phyloP scores from a whole-genome alignment of 2,888 invertebrate species.

The Drosophila pseudotalamancana region DNA sequence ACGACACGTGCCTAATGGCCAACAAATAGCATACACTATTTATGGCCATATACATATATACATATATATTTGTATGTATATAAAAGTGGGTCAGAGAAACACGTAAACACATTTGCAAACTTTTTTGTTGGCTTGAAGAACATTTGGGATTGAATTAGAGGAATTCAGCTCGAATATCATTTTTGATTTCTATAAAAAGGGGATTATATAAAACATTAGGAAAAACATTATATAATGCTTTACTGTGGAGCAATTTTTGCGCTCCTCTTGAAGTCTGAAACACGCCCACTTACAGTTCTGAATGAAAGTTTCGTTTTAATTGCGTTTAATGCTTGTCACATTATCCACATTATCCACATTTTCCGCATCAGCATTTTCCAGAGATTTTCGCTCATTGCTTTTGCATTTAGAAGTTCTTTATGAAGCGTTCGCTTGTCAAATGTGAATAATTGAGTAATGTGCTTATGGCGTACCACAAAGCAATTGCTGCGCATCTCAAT shows the following conservation, averaged over 20 bases:
- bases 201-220: too few relatives aligned
- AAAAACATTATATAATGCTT: too few relatives aligned
- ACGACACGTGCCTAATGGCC: conserved; percentile 32
- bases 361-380: conserved; percentile 1
- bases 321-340: neutral
- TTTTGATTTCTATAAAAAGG: too few relatives aligned
- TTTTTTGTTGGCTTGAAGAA: too few relatives aligned
- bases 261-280: neutral
- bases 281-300: neutral
- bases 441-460: conserved; percentile 48
- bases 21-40: neutral
- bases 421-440: conserved; percentile 34
- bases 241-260: neutral
- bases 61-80: neutral
- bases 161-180: too few relatives aligned
- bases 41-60: neutral
- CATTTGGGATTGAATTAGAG: too few relatives aligned
- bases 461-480: conserved; percentile 42
- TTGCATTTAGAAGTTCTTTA: conserved; percentile 33
- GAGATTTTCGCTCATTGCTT: neutral
- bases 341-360: conserved; percentile 1
- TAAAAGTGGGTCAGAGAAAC: neutral
- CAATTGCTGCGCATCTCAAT: conserved; percentile 12
- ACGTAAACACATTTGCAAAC: too few relatives aligned
- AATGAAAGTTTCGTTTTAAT: neutral